A percentile compares a stretch with the other conserved stretches of the same genome.
Evolutionary conservation across 2,797 vertebrate genomes (phyloP).

Genomic region (Benthosema pterotum): DNA sequence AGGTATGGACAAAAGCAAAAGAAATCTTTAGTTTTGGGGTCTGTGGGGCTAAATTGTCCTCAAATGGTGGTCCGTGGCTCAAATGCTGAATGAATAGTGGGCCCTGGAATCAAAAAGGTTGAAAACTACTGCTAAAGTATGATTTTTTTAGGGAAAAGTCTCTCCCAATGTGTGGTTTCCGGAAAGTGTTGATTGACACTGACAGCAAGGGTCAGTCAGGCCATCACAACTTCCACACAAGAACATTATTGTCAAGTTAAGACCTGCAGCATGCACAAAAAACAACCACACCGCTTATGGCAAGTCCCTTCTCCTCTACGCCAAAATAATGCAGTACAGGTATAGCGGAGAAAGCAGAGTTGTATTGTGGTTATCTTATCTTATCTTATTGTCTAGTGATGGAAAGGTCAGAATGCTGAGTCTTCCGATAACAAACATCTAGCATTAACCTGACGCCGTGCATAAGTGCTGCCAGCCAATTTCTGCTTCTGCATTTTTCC

Average conservation of each 20-base stretch:
- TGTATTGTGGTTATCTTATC: too few relatives aligned
- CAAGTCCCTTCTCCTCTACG: slow-evolving; percentile 13
- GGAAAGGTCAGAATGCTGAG: slow-evolving; percentile 31
- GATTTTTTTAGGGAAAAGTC: too few relatives aligned
- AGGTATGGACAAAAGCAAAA: too few relatives aligned
- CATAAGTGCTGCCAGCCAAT: slow-evolving; percentile 18
- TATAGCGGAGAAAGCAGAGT: neutral
- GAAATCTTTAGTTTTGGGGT: too few relatives aligned
- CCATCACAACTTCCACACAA: slow-evolving; percentile 54
- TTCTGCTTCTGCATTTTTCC: slow-evolving; percentile 58
- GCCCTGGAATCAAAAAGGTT: too few relatives aligned
- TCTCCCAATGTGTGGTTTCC: too few relatives aligned
- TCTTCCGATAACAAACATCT: slow-evolving; percentile 41
- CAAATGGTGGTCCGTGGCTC: too few relatives aligned
- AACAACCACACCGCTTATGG: slow-evolving; percentile 22
- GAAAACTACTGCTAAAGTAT: too few relatives aligned
- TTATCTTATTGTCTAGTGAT: neutral
- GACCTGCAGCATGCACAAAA: slow-evolving; percentile 14
- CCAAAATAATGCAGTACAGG: slow-evolving; percentile 9
- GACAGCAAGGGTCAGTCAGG: slow-evolving; percentile 33
- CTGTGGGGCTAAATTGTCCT: too few relatives aligned
- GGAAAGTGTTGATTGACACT: slow-evolving; percentile 1
- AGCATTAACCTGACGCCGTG: slow-evolving; percentile 19
- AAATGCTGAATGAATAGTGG: too few relatives aligned
- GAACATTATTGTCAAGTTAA: slow-evolving; percentile 41